Evolutionary conservation across 2,113 vertebrate genomes (phyloP).

Genomic region (Rhinopomastus cyanomelas): DNA sequence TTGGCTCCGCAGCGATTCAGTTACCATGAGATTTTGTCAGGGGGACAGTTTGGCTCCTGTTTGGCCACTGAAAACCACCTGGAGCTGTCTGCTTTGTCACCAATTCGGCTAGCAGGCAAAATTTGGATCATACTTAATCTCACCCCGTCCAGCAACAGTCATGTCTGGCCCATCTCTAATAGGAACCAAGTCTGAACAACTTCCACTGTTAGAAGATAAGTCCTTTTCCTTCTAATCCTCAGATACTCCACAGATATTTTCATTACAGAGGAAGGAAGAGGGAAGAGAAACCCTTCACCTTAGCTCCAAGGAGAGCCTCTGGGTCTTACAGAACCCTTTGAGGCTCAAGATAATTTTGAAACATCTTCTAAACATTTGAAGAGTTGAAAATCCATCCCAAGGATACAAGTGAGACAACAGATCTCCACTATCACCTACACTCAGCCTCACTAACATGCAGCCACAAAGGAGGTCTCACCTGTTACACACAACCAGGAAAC

Average conservation of each 20-base stretch:
- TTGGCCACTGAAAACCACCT: not conserved
- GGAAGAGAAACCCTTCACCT: not conserved
- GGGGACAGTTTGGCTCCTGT: not conserved
- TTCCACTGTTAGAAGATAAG: not conserved
- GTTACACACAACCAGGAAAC: not conserved
- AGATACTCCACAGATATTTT: not conserved
- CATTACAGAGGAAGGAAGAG: not conserved
- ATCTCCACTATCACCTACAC: not conserved
- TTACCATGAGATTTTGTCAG: not conserved
- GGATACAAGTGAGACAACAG: fast-evolving
- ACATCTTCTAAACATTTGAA: not conserved
- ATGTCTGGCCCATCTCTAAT: not conserved
- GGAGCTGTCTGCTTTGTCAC: not conserved
- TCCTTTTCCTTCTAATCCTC: not conserved
- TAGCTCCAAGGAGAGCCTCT: not conserved
- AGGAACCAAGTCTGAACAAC: not conserved
- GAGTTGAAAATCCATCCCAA: not conserved
- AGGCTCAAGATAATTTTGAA: not conserved
- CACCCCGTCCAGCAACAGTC: not conserved
- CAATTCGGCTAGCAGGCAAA: not conserved
- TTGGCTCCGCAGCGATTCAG: not conserved
- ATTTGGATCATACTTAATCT: not conserved
- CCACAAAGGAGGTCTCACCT: not conserved
- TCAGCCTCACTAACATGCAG: not conserved
- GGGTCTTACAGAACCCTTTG: not conserved